phyloP scores from a whole-genome alignment of 2,113 vertebrate genomes.

The Irena cyanogastra region DNA sequence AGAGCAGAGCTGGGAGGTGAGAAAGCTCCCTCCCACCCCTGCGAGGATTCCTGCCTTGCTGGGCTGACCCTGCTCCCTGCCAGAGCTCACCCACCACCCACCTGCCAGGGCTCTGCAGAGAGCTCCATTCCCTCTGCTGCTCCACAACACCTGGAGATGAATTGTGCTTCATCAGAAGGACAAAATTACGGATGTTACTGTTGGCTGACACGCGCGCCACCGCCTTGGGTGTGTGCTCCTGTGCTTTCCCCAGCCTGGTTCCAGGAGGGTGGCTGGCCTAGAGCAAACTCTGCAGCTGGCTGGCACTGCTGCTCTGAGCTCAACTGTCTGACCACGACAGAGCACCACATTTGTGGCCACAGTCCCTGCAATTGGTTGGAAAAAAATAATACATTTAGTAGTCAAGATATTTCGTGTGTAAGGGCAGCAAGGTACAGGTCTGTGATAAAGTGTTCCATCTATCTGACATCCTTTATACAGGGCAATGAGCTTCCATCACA shows the following conservation, averaged over 20 bases:
- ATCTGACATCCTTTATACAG: not conserved
- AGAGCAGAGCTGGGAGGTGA: not conserved
- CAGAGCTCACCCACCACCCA: not conserved
- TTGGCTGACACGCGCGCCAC: fast-evolving
- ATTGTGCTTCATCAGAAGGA: not conserved
- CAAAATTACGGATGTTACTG: not conserved
- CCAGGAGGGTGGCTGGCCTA: not conserved
- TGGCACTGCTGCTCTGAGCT: not conserved
- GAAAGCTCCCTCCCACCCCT: not conserved
- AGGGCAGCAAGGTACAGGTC: not conserved
- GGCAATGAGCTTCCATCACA: not conserved
- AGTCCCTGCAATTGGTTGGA: not conserved
- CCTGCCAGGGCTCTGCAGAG: not conserved
- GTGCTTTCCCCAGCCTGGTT: not conserved
- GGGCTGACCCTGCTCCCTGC: not conserved
- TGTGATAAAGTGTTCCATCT: not conserved
- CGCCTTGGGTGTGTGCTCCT: fast-evolving
- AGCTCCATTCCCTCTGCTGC: not conserved
- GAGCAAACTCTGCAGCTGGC: not conserved
- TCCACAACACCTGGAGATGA: not conserved
- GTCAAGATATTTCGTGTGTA: not conserved
- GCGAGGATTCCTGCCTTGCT: not conserved
- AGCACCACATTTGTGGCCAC: not conserved
- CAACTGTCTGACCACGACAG: not conserved
- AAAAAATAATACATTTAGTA: not conserved